Conservation (phyloP, 2,888 invertebrate genomes). For the Neuroscelio doddi region DNA sequence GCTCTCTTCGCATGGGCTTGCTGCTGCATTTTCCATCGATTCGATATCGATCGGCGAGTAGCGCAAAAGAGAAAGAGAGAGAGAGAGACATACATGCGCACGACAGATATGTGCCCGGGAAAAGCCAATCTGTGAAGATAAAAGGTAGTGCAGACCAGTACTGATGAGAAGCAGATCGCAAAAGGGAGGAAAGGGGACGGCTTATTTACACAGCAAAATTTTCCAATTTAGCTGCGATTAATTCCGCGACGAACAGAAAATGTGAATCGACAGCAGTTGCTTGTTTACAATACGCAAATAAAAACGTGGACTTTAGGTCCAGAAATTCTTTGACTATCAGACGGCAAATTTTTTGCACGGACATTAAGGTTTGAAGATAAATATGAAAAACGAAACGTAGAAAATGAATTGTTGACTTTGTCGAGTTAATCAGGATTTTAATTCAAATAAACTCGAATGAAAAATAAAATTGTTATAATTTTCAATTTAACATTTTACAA, state of each 20-base stretch:
- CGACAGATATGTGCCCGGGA: slow-evolving; percentile 5
- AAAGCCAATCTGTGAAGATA: slow-evolving; percentile 39
- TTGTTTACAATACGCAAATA: slow-evolving; percentile 48
- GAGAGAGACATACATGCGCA: background rate
- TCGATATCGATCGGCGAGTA: background rate
- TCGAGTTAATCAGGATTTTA: too few relatives aligned
- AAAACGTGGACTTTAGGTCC: too few relatives aligned
- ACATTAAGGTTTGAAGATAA: too few relatives aligned
- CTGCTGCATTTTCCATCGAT: background rate
- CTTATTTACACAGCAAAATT: slow-evolving; percentile 53
- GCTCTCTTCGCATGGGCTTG: too few relatives aligned
- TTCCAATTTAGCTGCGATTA: slow-evolving; percentile 58
- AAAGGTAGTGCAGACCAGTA: too few relatives aligned
- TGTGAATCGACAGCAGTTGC: slow-evolving; percentile 11
- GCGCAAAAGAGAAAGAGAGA: too few relatives aligned
- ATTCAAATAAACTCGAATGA: too few relatives aligned
- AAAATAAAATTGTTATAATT: too few relatives aligned
- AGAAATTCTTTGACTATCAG: too few relatives aligned
- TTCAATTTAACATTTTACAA: too few relatives aligned
- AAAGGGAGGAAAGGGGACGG: background rate
- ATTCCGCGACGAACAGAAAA: slow-evolving; percentile 48
- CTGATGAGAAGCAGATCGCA: slow-evolving; percentile 4
- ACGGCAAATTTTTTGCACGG: too few relatives aligned
- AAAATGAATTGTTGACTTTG: too few relatives aligned
- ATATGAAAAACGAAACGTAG: slow-evolving; percentile 15